Percentiles rank a stretch among this genome's conserved stretches.
Conservation (phyloP, 2,888 invertebrate genomes). For the Rotaria magnacalcarata region DNA sequence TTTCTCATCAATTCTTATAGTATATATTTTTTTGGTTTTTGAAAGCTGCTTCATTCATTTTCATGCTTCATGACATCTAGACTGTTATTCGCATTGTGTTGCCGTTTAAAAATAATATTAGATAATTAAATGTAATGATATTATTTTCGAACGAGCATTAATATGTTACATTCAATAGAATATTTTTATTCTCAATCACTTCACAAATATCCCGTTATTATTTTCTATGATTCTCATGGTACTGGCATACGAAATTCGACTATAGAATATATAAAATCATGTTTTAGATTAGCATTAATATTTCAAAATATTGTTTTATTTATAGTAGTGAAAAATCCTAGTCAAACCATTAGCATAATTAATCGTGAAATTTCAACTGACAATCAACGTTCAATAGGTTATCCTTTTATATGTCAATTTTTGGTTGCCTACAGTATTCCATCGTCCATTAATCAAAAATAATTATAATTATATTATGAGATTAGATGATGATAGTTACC, state of each 20-base stretch:
- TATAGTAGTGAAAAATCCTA: not conserved
- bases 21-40: too few species aligned
- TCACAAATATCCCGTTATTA: not conserved
- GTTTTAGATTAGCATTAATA: not conserved
- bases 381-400: not conserved
- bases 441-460: not conserved
- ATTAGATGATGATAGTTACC: slow-evolving; percentile 14
- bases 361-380: not conserved
- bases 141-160: not conserved
- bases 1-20: too few species aligned
- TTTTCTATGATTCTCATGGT: not conserved
- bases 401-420: slow-evolving; percentile 6
- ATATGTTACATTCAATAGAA: slow-evolving; percentile 14
- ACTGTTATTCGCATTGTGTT: too few species aligned
- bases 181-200: not conserved
- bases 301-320: not conserved
- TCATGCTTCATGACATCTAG: too few species aligned
- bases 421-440: not conserved
- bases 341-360: not conserved
- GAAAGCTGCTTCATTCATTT: too few species aligned
- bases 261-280: not conserved
- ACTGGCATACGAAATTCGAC: not conserved
- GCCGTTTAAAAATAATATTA: too few species aligned
- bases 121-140: too few species aligned
- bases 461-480: not conserved